A percentile compares a stretch with the other conserved stretches of the same genome.
Evolutionary conservation across 2,113 vertebrate genomes (phyloP).

Genomic region (Machaerirhynchus nigripectus): DNA sequence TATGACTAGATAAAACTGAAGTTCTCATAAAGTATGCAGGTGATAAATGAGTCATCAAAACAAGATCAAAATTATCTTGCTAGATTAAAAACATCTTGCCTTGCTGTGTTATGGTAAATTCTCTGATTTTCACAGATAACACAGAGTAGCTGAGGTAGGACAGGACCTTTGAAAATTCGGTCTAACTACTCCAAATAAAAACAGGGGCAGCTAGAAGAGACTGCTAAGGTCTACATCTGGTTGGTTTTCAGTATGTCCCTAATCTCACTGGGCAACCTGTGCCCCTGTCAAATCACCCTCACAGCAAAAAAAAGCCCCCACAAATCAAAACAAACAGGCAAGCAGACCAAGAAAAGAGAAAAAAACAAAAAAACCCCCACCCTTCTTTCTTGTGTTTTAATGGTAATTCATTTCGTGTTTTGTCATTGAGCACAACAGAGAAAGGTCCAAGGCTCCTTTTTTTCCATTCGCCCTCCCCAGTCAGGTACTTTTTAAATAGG

Average conservation of each 20-base stretch:
- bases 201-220: neutral
- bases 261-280: neutral
- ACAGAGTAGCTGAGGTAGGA: neutral
- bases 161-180: neutral
- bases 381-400: neutral
- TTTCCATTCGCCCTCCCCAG: neutral
- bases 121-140: neutral
- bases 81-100: neutral
- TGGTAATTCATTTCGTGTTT: neutral
- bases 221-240: neutral
- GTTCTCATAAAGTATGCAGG: neutral
- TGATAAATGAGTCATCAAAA: neutral
- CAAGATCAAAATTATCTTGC: neutral
- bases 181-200: neutral
- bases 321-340: neutral
- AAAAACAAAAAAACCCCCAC: accelerated
- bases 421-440: neutral
- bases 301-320: neutral
- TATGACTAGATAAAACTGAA: neutral
- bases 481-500: neutral
- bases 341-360: neutral
- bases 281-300: neutral
- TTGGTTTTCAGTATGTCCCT: neutral
- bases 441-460: neutral
- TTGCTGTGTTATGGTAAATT: neutral